phyloP scores from a whole-genome alignment of 2,113 vertebrate genomes.

The Tachycineta bicolor region DNA sequence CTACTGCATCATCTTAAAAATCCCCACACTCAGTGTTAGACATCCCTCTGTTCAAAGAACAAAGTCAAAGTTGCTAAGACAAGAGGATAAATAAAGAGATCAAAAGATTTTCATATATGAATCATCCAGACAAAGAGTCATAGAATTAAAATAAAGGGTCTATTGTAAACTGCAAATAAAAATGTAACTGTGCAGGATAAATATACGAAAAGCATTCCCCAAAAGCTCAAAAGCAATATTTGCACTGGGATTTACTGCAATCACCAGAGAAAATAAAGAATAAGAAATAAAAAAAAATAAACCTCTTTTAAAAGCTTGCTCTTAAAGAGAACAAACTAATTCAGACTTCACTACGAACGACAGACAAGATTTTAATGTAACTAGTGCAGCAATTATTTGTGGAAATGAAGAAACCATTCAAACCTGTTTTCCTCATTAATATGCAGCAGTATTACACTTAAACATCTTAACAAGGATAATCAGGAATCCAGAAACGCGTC shows the following conservation, averaged over 20 bases:
- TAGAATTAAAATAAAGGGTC: background rate
- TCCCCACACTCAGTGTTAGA: background rate
- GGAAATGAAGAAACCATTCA: background rate
- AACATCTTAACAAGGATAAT: background rate
- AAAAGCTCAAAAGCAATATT: background rate
- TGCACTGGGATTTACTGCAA: background rate
- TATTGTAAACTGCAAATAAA: background rate
- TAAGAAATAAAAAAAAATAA: background rate
- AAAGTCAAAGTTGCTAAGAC: background rate
- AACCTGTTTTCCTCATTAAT: background rate
- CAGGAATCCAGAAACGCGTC: background rate
- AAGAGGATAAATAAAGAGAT: constrained; percentile 1
- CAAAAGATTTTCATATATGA: background rate
- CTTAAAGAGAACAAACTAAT: background rate
- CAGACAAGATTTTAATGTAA: background rate
- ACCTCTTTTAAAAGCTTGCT: background rate
- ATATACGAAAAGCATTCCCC: background rate
- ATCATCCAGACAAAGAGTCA: background rate
- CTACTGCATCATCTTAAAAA: background rate
- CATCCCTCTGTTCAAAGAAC: background rate
- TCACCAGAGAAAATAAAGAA: background rate
- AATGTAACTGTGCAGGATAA: background rate
- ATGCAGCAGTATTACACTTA: background rate
- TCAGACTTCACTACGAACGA: background rate
- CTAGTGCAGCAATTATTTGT: background rate